Percentiles rank a stretch among this genome's conserved stretches.
Conservation (phyloP, 2,797 vertebrate species). For the Eptatretus atami region DNA sequence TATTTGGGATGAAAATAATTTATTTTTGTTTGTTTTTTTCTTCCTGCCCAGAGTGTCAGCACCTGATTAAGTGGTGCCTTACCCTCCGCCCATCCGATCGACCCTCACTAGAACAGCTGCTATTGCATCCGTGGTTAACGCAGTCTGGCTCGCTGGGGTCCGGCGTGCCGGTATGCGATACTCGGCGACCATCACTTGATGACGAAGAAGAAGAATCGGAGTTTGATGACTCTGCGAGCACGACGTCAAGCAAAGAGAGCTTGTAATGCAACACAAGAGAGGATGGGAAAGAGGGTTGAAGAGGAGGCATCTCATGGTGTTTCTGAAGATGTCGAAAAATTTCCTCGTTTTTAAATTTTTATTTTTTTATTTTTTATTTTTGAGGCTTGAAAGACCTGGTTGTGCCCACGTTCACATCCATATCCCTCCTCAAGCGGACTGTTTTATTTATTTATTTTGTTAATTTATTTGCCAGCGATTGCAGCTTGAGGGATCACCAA, state of each 20-base stretch:
- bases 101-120: conserved; percentile 50
- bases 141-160: conserved; percentile 8
- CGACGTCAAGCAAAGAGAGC: neutral
- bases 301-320: too few relatives aligned
- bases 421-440: too few relatives aligned
- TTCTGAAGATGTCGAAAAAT: too few relatives aligned
- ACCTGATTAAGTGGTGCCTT: conserved; percentile 50
- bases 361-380: too few relatives aligned
- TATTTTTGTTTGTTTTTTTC: conserved; percentile 4
- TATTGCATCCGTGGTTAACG: conserved; percentile 64
- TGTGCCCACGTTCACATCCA: too few relatives aligned
- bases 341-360: too few relatives aligned
- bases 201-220: neutral
- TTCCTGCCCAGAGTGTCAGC: conserved; percentile 26
- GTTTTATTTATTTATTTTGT: too few relatives aligned
- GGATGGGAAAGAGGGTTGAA: neutral
- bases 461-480: too few relatives aligned
- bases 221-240: neutral
- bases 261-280: neutral
- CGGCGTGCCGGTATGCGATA: neutral
- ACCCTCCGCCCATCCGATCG: conserved; percentile 43
- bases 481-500: too few relatives aligned
- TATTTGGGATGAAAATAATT: conserved; percentile 6
- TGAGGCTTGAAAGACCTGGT: too few relatives aligned
- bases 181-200: neutral